Conservation (phyloP, 2,113 vertebrate species). For the Coptodon rendalli region DNA sequence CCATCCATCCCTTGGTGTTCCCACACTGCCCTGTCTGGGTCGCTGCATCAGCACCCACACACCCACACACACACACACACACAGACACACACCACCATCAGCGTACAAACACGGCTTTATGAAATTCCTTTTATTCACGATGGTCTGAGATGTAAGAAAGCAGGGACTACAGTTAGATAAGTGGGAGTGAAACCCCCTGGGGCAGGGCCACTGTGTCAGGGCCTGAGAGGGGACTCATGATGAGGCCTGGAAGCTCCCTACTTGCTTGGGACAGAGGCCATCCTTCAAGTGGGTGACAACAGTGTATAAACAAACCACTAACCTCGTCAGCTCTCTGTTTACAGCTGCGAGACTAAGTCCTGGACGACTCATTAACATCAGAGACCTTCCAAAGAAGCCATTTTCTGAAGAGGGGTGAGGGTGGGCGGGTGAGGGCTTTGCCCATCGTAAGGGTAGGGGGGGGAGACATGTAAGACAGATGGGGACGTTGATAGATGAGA, state of each 20-base stretch:
- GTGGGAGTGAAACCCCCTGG: not conserved
- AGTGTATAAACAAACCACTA: constrained; percentile 61
- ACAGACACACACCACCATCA: constrained; percentile 38
- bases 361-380: constrained; percentile 59
- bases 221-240: not conserved
- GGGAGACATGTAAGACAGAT: constrained; percentile 40
- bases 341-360: constrained; percentile 35
- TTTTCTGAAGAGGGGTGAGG: not conserved
- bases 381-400: constrained; percentile 34
- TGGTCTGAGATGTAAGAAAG: not conserved
- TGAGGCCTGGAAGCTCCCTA: constrained; percentile 12
- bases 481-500: constrained; percentile 68
- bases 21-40: constrained; percentile 72
- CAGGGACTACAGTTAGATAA: not conserved
- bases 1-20: constrained; percentile 68
- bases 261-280: constrained; percentile 37
- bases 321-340: constrained; percentile 60
- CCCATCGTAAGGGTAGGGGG: constrained; percentile 8
- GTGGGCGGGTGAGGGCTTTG: not conserved
- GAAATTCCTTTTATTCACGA: not conserved
- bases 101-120: constrained; percentile 20
- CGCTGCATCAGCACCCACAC: constrained; percentile 13
- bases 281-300: constrained; percentile 65
- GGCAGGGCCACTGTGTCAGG: not conserved
- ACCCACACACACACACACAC: not conserved